These are phyloP conservation scores for Euura saliciscinereae DNA, from an alignment of 1,140 invertebrate species.

Conservation along the genomic window DNA sequence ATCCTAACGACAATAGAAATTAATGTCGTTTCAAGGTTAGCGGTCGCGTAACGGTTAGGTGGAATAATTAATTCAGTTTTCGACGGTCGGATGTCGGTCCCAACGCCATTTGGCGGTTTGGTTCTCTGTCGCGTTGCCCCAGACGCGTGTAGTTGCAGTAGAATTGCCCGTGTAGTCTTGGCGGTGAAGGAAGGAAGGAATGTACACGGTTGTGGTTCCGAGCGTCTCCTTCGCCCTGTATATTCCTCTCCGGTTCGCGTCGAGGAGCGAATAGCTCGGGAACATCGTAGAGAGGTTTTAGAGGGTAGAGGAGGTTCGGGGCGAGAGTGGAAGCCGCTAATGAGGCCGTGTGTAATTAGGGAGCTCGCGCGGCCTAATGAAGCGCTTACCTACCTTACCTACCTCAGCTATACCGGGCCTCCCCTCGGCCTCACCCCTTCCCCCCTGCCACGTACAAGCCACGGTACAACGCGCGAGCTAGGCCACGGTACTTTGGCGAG, in stretches of 20 bases:
- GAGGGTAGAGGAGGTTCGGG: slow-evolving; percentile 29
- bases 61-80: background rate
- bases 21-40: background rate
- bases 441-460: slow-evolving; percentile 9
- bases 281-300: slow-evolving; percentile 26
- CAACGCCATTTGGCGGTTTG: slow-evolving; percentile 40
- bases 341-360: slow-evolving; percentile 62
- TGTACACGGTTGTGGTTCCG: slow-evolving; percentile 39
- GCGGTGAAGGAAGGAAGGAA: slow-evolving; percentile 38
- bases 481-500: background rate
- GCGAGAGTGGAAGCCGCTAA: slow-evolving; percentile 53
- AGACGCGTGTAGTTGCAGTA: no score
- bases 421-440: slow-evolving; percentile 14
- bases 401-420: slow-evolving; percentile 32
- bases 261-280: slow-evolving; percentile 30
- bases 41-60: background rate
- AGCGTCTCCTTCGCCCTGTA: slow-evolving; percentile 25
- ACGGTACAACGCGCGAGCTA: background rate
- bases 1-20: background rate
- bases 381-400: slow-evolving; percentile 59
- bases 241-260: slow-evolving; percentile 18
- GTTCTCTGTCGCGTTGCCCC: slow-evolving; percentile 24
- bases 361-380: slow-evolving; percentile 61
- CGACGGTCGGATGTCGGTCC: slow-evolving; percentile 23
- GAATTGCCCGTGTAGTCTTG: no score